These are phyloP conservation scores for Pteromalus puparum DNA, from an alignment of 1,140 invertebrate genomes.

Conservation along the genomic window DNA sequence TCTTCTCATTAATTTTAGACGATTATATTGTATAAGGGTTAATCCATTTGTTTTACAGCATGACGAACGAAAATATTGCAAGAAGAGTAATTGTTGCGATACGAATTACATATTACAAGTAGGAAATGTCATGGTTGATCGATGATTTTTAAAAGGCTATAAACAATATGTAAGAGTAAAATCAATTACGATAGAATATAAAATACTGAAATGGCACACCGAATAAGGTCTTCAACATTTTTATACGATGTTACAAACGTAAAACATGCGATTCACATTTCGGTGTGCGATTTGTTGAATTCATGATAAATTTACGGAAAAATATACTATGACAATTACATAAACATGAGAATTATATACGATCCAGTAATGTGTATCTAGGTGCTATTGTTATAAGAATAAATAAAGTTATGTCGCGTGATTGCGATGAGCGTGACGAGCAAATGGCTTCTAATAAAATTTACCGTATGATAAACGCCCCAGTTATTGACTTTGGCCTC, in stretches of 20 bases:
- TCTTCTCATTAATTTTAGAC: too few relatives aligned
- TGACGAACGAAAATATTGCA: too few relatives aligned
- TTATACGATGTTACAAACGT: conserved; percentile 4
- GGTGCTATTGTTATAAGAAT: conserved; percentile 13
- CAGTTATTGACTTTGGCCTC: conserved; percentile 34
- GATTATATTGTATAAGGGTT: too few relatives aligned
- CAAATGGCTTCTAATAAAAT: conserved; percentile 31
- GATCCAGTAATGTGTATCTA: background rate
- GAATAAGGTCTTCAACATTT: conserved; percentile 25
- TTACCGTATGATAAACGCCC: conserved; percentile 24
- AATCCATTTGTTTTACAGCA: too few relatives aligned
- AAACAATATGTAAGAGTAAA: background rate
- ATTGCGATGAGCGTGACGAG: conserved; percentile 16
- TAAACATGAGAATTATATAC: background rate
- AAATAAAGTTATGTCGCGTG: conserved; percentile 21
- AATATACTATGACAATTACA: conserved; percentile 3
- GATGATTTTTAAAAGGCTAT: conserved; percentile 3
- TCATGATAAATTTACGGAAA: background rate
- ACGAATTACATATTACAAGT: background rate
- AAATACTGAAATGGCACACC: conserved; percentile 15
- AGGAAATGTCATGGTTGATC: background rate
- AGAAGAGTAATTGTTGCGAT: background rate
- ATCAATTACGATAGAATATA: background rate
- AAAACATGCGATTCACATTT: background rate
- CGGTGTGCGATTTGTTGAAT: conserved; percentile 3